Conservation (phyloP, 2,888 invertebrate species). For the Adela reaumurella region DNA sequence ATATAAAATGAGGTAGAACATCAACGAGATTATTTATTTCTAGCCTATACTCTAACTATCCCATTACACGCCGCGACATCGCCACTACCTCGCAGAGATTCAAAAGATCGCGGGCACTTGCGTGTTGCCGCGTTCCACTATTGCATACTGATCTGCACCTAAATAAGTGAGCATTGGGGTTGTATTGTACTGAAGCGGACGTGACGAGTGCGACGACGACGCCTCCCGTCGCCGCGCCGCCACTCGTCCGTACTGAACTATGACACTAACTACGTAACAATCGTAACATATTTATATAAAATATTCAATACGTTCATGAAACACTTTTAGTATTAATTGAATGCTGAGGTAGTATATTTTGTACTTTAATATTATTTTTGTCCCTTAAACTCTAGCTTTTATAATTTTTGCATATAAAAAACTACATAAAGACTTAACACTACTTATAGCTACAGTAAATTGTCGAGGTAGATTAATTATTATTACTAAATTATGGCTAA, state of each 20-base stretch:
- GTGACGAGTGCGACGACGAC: too few relatives aligned
- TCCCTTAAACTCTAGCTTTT: slow-evolving; percentile 35
- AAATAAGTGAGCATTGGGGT: too few relatives aligned
- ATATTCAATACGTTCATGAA: background rate
- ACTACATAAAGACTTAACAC: slow-evolving; percentile 50
- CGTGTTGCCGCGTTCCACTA: background rate
- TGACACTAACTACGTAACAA: background rate
- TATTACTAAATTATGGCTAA: slow-evolving; percentile 8
- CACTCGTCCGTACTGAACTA: background rate
- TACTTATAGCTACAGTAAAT: slow-evolving; percentile 32
- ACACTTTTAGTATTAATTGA: slow-evolving; percentile 20
- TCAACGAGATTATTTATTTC: slow-evolving; percentile 46
- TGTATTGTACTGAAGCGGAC: too few relatives aligned
- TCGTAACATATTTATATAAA: slow-evolving; percentile 7
- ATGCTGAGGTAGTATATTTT: slow-evolving; percentile 56
- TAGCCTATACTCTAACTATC: slow-evolving; percentile 43
- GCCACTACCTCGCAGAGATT: slow-evolving; percentile 50
- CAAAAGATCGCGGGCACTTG: slow-evolving; percentile 24
- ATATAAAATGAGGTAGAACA: slow-evolving; percentile 36
- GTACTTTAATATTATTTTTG: slow-evolving; percentile 44
- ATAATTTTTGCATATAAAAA: slow-evolving; percentile 46
- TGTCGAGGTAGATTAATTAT: slow-evolving; percentile 54
- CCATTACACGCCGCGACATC: slow-evolving; percentile 14
- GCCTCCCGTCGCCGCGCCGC: background rate
- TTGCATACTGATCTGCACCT: background rate